Base-by-base conservation (phyloP, 2,888 invertebrate genomes). In the Leptopterna dolabrata region DNA sequence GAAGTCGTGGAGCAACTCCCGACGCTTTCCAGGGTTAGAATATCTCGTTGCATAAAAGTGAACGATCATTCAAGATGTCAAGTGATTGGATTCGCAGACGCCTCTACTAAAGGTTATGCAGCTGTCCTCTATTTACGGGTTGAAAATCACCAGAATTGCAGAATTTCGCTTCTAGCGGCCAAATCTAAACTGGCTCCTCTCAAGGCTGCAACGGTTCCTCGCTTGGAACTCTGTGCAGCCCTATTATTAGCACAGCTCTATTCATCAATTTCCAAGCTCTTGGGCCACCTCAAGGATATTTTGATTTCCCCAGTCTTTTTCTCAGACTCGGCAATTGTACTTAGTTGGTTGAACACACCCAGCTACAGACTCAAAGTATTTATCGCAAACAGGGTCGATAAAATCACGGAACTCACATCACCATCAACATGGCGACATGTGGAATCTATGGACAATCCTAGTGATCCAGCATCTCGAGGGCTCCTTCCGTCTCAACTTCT, bases 61-160 rank as follows among this genome's bases (percentile, higher is more conserved):
- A 6, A 70, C 1, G n/a, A 30, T 19, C 14, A 2, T 6, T 13
- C 7, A 6, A 11, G 9, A 7, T 45, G 13, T 55, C 82, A 82
- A 55, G 13, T 82, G 4, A 27, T 82, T 14, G 82, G 82, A 14
- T 82, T 82, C 29, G 19, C 27, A 11, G 82, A 82, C 27, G 82
- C 82, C 13, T 82, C 82, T 11, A 29, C 51, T 16, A 82, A 55
- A 51, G 82, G 24, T 11, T 82, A 29, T 29, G 51, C 51, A 13
- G 82, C 82, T 14, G 11, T 19, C 13, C 3, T 82, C 4, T 82
- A 82, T 82, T 6, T 82, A 11, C 13, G 30, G 13, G 7, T 11
- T 14, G 19, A 51, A 47, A 16, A 4, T 24, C 24, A 11, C 13
- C 19, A 19, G 4, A 29, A 55, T 11, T 4, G 13, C 11, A 11